Conservation (phyloP, 2,113 vertebrate species). For the Urocynchramus pylzowi region DNA sequence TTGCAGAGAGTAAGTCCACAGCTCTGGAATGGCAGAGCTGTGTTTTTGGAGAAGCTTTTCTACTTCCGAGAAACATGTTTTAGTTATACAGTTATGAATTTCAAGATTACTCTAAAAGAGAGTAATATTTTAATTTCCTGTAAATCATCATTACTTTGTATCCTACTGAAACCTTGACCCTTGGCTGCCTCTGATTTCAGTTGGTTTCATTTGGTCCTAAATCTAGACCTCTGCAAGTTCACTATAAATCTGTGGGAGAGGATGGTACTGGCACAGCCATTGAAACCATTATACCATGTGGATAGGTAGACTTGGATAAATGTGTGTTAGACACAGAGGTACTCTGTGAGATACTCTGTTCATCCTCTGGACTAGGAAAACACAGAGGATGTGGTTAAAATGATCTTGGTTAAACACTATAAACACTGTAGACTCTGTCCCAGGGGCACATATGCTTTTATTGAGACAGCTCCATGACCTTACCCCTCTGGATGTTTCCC, state of each 20-base stretch:
- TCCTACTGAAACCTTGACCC: rapidly evolving
- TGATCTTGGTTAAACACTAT: not conserved
- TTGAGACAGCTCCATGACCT: not conserved
- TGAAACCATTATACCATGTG: not conserved
- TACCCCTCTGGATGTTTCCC: not conserved
- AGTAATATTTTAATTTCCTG: not conserved
- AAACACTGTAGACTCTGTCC: not conserved
- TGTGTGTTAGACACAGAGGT: not conserved
- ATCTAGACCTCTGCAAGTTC: not conserved
- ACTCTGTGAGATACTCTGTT: not conserved
- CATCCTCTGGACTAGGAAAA: not conserved
- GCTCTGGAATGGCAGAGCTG: not conserved
- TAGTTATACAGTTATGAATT: not conserved
- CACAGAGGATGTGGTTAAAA: no score
- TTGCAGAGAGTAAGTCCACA: rapidly evolving
- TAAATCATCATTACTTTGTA: not conserved
- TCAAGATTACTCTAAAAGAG: not conserved
- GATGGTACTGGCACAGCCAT: not conserved
- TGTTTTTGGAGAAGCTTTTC: not conserved
- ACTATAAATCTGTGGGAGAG: not conserved
- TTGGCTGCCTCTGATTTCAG: not conserved
- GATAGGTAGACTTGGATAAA: not conserved
- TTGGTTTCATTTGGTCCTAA: not conserved
- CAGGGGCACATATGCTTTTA: not conserved
- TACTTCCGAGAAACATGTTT: not conserved